Percentiles rank a stretch among this genome's conserved stretches.
Conservation (phyloP, 2,797 vertebrate genomes). For the Todus mexicanus region DNA sequence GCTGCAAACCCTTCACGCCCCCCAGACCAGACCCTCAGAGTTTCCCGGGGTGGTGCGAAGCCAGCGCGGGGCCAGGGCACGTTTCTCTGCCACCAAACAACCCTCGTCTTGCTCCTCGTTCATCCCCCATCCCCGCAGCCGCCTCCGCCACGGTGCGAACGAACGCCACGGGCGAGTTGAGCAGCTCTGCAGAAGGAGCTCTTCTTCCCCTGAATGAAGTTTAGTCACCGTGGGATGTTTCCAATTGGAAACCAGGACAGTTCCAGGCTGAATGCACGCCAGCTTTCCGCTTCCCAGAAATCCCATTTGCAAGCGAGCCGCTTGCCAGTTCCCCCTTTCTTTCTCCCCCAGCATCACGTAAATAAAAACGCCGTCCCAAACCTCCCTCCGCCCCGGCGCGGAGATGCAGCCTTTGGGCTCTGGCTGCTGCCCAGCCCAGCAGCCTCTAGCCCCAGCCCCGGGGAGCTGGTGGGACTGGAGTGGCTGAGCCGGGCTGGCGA, state of each 20-base stretch:
- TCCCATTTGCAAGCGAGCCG: not conserved
- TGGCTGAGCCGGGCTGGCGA: not conserved
- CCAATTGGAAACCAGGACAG: conserved; percentile 5
- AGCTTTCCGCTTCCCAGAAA: conserved; percentile 24
- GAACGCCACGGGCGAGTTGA: not conserved
- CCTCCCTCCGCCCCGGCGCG: not conserved
- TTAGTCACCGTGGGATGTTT: not conserved
- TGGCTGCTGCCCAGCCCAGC: not conserved
- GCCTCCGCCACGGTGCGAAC: not conserved
- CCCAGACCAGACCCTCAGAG: not conserved
- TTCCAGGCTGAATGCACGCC: not conserved
- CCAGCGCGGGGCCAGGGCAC: not conserved
- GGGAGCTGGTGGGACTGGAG: not conserved
- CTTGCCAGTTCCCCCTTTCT: not conserved
- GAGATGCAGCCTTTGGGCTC: not conserved
- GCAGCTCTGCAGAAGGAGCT: not conserved
- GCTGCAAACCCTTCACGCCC: not conserved
- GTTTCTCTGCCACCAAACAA: not conserved
- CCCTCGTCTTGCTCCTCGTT: not conserved
- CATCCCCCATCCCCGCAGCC: not conserved
- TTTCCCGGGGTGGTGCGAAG: not conserved
- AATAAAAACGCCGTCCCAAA: not conserved
- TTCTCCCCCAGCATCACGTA: not conserved
- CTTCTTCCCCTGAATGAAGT: not conserved
- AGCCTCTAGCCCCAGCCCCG: not conserved